These are phyloP conservation scores for Ornithorhynchus anatinus DNA, from an alignment of 2,113 vertebrate species.

Conservation along the genomic window DNA sequence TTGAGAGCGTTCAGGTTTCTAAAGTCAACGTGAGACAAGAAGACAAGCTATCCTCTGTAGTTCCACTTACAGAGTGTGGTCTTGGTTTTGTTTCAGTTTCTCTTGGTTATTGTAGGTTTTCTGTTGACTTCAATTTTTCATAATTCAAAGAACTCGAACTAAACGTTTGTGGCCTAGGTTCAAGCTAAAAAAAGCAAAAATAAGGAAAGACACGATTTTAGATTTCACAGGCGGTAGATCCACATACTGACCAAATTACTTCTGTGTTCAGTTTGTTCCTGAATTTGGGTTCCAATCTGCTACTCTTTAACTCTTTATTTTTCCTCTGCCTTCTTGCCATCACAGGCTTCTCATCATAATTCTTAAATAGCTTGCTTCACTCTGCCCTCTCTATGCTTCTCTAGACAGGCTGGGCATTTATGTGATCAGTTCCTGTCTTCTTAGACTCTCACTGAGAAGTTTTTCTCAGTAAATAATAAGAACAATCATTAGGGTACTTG, in stretches of 20 bases:
- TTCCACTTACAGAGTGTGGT: too few relatives aligned
- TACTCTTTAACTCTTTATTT: neutral
- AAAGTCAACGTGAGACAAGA: too few relatives aligned
- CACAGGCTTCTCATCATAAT: neutral
- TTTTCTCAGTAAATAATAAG: too few relatives aligned
- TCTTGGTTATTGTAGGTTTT: neutral
- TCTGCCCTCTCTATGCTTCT: neutral
- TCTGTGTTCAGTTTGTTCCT: neutral
- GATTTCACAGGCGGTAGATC: neutral
- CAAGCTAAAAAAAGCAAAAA: neutral
- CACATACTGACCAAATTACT: neutral
- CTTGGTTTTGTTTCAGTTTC: constrained; percentile 40
- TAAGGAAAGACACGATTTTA: neutral
- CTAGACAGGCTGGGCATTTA: constrained; percentile 10
- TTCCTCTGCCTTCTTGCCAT: neutral
- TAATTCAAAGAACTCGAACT: neutral
- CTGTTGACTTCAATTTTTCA: neutral
- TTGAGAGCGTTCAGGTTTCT: too few relatives aligned
- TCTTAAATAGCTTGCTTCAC: neutral
- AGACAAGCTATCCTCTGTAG: too few relatives aligned
- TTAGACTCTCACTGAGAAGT: neutral
- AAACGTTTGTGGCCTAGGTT: neutral
- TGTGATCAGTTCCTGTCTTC: neutral
- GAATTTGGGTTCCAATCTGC: neutral
- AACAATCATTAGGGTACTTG: too few relatives aligned